Evolutionary conservation across 1,140 invertebrate genomes (phyloP).

Genomic region (Onthophagus taurus): DNA sequence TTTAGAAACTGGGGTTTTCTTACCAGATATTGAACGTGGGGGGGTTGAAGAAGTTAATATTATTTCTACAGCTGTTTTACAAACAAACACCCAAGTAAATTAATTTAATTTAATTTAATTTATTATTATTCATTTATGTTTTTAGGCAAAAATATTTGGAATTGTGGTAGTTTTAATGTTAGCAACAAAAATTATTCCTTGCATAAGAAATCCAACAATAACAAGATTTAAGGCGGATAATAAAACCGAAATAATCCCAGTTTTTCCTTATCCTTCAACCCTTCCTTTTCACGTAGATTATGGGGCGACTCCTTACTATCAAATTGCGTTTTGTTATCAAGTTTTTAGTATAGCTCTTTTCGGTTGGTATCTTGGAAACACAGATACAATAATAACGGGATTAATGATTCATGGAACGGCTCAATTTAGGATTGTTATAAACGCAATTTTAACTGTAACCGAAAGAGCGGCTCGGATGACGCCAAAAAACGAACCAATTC

Average conservation of each 20-base stretch:
- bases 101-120: too few species aligned
- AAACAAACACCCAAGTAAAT: conserved; percentile 6
- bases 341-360: conserved; percentile 11
- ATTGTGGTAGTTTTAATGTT: conserved; percentile 7
- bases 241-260: conserved; percentile 1
- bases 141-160: conserved; percentile 12
- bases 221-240: conserved; percentile 8
- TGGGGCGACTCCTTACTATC: conserved; percentile 3
- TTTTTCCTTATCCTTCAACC: conserved; percentile 18
- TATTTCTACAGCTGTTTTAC: not conserved
- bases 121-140: too few species aligned
- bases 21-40: conserved; percentile 8
- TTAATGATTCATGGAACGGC: conserved; percentile 16
- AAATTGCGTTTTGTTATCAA: conserved; percentile 13
- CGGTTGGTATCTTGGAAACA: conserved; percentile 15
- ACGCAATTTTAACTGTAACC: conserved; percentile 8
- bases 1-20: conserved; percentile 4
- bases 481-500: too few species aligned
- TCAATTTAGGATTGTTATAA: conserved; percentile 16
- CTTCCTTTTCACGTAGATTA: conserved; percentile 13
- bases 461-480: conserved; percentile 7
- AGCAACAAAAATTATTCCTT: conserved; percentile 3
- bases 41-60: conserved; percentile 4
- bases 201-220: not conserved
- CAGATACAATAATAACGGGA: conserved; percentile 16